Percentiles rank a stretch among this genome's conserved stretches.
Evolutionary conservation across 92 coral and sea anemone genomes (phyloP).

Genomic region (Muricea muricata): DNA sequence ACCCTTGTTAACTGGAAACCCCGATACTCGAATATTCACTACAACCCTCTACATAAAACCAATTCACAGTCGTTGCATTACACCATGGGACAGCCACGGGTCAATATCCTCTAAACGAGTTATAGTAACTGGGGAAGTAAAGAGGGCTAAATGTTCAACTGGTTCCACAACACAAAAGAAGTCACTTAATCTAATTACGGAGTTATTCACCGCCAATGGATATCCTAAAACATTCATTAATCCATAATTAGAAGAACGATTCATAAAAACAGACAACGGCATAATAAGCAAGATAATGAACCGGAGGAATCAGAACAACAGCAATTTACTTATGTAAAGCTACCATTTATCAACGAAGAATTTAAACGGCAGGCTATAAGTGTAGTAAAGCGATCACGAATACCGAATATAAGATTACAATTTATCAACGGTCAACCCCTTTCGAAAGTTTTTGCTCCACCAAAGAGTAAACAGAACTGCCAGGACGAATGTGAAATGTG

Average conservation of each 20-base stretch:
- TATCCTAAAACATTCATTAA: conserved; percentile 7
- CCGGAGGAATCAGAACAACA: neutral
- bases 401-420: conserved; percentile 29
- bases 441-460: conserved; percentile 46
- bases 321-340: conserved; percentile 6
- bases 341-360: conserved; percentile 41
- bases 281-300: neutral
- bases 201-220: conserved; percentile 5
- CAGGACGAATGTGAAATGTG: conserved; percentile 43
- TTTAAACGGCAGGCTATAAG: conserved; percentile 24
- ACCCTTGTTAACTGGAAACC: no score
- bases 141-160: neutral
- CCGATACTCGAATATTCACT: no score
- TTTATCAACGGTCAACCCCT: conserved; percentile 35
- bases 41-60: conserved; percentile 31
- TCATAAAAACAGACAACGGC: neutral
- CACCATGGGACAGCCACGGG: no score
- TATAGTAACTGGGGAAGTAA: conserved; percentile 12
- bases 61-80: conserved; percentile 32
- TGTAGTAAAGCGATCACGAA: conserved; percentile 30
- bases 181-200: conserved; percentile 2
- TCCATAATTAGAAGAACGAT: neutral
- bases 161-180: neutral
- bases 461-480: conserved; percentile 41
- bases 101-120: conserved; percentile 21